Percentiles rank a stretch among this genome's conserved stretches.
Evolutionary conservation across 1,140 invertebrate species (phyloP).

Genomic region (Phenacoccus solenopsis): DNA sequence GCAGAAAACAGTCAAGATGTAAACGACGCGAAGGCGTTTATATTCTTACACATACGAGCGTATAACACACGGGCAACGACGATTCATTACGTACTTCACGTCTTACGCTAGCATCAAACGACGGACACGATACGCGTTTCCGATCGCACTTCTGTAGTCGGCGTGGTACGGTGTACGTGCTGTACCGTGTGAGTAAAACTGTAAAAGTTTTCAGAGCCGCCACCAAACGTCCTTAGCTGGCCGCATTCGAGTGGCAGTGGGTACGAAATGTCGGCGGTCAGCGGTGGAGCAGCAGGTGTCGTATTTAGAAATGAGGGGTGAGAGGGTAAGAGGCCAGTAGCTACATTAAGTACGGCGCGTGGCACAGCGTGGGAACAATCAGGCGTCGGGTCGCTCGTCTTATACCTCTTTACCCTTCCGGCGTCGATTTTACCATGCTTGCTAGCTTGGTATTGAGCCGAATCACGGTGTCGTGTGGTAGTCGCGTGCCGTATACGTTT

Average conservation of each 20-base stretch:
- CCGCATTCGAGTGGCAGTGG: conserved; percentile 8
- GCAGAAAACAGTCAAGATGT: no score
- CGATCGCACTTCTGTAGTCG: neutral
- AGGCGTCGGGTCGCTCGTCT: conserved; percentile 13
- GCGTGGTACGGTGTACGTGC: no score
- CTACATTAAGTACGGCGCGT: conserved; percentile 15
- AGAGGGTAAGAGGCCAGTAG: conserved; percentile 12
- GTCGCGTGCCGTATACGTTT: conserved; percentile 16
- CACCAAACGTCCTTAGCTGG: conserved; percentile 15
- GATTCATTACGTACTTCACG: no score
- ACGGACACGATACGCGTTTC: neutral
- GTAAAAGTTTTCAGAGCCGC: neutral
- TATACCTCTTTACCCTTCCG: neutral
- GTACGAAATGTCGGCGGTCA: conserved; percentile 6
- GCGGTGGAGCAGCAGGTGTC: conserved; percentile 13
- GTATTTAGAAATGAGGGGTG: conserved; percentile 8
- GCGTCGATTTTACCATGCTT: conserved; percentile 12
- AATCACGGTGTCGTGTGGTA: conserved; percentile 15
- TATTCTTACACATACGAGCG: no score
- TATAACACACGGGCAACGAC: neutral
- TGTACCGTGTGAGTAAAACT: neutral
- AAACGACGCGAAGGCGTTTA: neutral
- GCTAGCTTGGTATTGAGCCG: conserved; percentile 16
- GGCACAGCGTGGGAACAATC: conserved; percentile 16
- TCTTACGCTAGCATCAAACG: neutral